phyloP scores from a whole-genome alignment of 2,113 vertebrate genomes.

The Trochalopteron elliotii region DNA sequence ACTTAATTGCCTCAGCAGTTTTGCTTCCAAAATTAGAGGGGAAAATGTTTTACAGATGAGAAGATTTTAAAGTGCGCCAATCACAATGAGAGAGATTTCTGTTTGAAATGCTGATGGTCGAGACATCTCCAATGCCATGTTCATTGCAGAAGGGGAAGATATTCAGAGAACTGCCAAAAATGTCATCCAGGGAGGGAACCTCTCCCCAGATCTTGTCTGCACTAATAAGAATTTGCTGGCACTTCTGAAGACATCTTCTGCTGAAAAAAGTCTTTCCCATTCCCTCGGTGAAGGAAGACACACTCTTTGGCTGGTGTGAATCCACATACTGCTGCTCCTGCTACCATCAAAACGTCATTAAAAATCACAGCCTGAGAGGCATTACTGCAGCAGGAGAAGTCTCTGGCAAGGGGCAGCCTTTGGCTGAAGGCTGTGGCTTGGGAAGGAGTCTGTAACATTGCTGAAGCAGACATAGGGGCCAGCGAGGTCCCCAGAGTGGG shows the following conservation, averaged over 20 bases:
- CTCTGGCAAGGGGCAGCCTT: background rate
- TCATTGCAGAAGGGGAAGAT: background rate
- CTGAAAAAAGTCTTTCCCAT: background rate
- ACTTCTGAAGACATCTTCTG: background rate
- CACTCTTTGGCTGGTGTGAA: background rate
- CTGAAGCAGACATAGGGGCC: background rate
- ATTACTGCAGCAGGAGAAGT: background rate
- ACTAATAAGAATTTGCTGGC: conserved; percentile 42
- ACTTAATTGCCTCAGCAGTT: conserved; percentile 33
- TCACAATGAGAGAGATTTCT: background rate
- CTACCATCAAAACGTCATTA: background rate
- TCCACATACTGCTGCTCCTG: background rate
- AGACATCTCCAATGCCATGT: background rate
- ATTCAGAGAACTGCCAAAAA: conserved; percentile 37
- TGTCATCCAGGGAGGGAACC: conserved; percentile 4
- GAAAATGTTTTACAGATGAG: background rate
- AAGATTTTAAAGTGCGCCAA: background rate
- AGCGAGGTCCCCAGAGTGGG: accelerated
- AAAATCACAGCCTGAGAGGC: background rate
- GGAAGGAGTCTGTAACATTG: background rate
- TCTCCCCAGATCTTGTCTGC: background rate
- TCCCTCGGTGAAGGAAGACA: background rate
- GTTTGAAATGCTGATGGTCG: background rate
- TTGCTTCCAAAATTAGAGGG: conserved; percentile 1
- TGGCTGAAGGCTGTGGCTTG: background rate